Evolutionary conservation across 2,888 invertebrate species (phyloP).

Genomic region (Coecobrya sp.): DNA sequence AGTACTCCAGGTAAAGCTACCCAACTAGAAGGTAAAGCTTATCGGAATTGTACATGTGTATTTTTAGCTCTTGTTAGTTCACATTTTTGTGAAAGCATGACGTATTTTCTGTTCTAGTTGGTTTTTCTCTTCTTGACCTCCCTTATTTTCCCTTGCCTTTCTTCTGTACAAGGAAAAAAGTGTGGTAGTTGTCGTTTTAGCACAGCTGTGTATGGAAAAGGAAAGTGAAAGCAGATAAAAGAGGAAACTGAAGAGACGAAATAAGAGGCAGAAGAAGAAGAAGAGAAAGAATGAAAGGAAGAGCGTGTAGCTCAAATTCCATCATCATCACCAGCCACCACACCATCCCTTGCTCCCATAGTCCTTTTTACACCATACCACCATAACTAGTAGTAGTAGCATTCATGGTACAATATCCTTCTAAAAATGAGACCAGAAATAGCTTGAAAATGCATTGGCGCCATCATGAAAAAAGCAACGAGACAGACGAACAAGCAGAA

Average conservation of each 20-base stretch:
- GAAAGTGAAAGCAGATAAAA: conserved; percentile 26
- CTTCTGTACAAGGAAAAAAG: neutral
- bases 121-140: neutral
- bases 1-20: no score
- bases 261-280: neutral
- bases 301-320: conserved; percentile 21
- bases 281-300: conserved; percentile 8
- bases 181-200: neutral
- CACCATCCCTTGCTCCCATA: conserved; percentile 11
- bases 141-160: neutral
- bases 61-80: no score
- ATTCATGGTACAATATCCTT: neutral
- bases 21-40: no score
- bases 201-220: neutral
- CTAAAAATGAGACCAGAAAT: conserved; percentile 12
- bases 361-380: conserved; percentile 11
- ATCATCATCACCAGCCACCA: neutral
- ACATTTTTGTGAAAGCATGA: no score
- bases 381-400: neutral
- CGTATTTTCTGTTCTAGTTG: no score
- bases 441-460: conserved; percentile 64
- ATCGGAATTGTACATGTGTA: no score
- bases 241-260: neutral
- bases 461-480: conserved; percentile 56
- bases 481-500: conserved; percentile 43